Evolutionary conservation across 2,888 invertebrate genomes (phyloP).

Genomic region (Meta bourneti): DNA sequence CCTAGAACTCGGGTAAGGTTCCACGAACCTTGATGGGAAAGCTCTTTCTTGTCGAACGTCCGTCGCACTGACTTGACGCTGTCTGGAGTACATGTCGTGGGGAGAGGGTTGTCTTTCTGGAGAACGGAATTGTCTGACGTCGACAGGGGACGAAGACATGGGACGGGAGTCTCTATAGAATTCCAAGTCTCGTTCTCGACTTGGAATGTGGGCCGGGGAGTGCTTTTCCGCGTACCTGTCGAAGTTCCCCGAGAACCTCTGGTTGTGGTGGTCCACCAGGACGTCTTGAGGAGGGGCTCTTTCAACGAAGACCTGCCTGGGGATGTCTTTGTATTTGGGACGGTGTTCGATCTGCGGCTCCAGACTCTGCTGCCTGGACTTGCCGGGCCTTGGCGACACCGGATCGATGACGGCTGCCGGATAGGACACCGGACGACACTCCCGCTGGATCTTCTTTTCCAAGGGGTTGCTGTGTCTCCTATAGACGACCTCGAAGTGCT

Average conservation of each 20-base stretch:
- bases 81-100: conserved; percentile 57
- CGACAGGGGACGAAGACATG: conserved; percentile 62
- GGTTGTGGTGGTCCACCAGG: conserved; percentile 51
- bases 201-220: conserved; percentile 40
- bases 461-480: conserved; percentile 73
- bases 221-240: conserved; percentile 56
- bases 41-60: conserved; percentile 68
- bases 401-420: conserved; percentile 71
- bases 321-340: conserved; percentile 65
- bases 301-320: conserved; percentile 53
- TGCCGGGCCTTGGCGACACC: conserved; percentile 55
- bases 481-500: conserved; percentile 72
- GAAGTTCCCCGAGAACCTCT: conserved; percentile 58
- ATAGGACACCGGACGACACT: conserved; percentile 73
- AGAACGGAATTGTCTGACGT: conserved; percentile 59
- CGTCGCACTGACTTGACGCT: conserved; percentile 55
- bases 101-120: conserved; percentile 72
- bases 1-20: conserved; percentile 61
- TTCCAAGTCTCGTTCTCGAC: conserved; percentile 53
- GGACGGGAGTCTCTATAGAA: conserved; percentile 71
- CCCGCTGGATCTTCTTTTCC: conserved; percentile 66
- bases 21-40: conserved; percentile 65
- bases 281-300: conserved; percentile 37
- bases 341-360: conserved; percentile 54
- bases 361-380: conserved; percentile 31